These are phyloP conservation scores for Chymomyza costata DNA, from an alignment of 1,140 invertebrate species.

Conservation along the genomic window DNA sequence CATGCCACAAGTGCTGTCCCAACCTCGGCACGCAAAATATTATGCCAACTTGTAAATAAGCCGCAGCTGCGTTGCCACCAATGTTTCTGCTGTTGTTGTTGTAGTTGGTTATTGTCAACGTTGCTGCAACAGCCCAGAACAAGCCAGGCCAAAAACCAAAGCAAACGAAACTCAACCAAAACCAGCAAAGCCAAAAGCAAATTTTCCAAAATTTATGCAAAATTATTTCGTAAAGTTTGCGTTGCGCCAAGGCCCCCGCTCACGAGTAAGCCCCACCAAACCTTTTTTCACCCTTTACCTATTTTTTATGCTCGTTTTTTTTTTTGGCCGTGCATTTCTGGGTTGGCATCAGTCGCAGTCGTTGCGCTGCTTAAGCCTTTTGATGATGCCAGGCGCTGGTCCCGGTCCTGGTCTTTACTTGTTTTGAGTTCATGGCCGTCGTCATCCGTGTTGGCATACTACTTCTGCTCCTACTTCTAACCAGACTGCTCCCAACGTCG, in stretches of 20 bases:
- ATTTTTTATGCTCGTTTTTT: conserved; percentile 34
- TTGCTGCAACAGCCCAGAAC: conserved; percentile 37
- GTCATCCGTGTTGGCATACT: too few species aligned
- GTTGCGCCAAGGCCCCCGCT: conserved; percentile 43
- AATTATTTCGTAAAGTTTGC: conserved; percentile 73
- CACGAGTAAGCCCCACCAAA: neutral
- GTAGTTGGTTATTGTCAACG: conserved; percentile 18
- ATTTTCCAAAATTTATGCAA: conserved; percentile 70
- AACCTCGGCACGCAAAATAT: conserved; percentile 65
- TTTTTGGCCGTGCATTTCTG: conserved; percentile 8
- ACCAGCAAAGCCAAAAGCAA: conserved; percentile 63
- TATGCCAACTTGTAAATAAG: conserved; percentile 73
- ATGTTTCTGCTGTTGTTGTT: conserved; percentile 5
- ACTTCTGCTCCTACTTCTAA: too few species aligned
- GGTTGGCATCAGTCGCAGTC: conserved; percentile 15
- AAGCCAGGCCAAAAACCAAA: conserved; percentile 14
- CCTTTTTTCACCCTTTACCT: too few species aligned
- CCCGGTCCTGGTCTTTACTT: conserved; percentile 33
- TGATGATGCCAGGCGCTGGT: conserved; percentile 49
- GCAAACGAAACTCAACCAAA: too few species aligned
- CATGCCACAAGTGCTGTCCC: neutral
- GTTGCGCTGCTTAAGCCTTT: conserved; percentile 67
- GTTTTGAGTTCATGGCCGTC: conserved; percentile 53
- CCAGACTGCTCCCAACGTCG: conserved; percentile 26
- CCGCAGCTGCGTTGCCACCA: conserved; percentile 47